phyloP scores from a whole-genome alignment of 2,113 vertebrate species.

The Puffinus mauretanicus region DNA sequence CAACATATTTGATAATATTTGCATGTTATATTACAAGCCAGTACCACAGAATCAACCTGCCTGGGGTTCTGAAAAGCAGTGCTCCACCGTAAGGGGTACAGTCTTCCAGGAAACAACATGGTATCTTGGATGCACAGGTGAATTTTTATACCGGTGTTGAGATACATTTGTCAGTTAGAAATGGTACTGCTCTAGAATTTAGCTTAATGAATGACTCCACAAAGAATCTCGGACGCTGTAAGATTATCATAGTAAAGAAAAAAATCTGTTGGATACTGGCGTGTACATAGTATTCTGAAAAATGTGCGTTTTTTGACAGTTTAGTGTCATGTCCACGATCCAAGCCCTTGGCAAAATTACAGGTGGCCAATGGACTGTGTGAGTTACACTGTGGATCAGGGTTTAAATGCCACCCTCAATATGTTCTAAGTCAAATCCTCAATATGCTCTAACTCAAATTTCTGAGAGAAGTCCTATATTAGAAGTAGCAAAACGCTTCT shows the following conservation, averaged over 20 bases:
- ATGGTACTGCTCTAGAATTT: neutral
- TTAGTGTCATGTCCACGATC: neutral
- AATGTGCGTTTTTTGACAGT: neutral
- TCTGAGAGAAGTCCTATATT: neutral
- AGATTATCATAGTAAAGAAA: neutral
- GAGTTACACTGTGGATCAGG: neutral
- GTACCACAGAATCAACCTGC: neutral
- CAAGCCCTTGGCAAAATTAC: neutral
- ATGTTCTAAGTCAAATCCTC: neutral
- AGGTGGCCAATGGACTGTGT: neutral
- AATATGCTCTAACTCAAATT: neutral
- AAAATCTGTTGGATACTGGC: neutral
- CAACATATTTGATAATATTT: neutral
- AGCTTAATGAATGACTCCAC: neutral
- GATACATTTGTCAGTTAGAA: neutral
- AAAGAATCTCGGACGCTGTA: neutral
- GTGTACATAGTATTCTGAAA: neutral
- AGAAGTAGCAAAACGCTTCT: neutral
- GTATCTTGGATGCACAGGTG: neutral
- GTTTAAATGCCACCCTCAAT: neutral
- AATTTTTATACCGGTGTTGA: neutral
- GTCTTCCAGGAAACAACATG: neutral
- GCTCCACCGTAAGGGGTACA: neutral
- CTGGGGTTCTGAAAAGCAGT: neutral
- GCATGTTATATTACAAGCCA: neutral